Evolutionary conservation across 37 sponge, comb jelly and placozoan genomes (phyloP), one percentile per base, ranked within the genome.

Genomic region (Spongilla lacustris): DNA sequence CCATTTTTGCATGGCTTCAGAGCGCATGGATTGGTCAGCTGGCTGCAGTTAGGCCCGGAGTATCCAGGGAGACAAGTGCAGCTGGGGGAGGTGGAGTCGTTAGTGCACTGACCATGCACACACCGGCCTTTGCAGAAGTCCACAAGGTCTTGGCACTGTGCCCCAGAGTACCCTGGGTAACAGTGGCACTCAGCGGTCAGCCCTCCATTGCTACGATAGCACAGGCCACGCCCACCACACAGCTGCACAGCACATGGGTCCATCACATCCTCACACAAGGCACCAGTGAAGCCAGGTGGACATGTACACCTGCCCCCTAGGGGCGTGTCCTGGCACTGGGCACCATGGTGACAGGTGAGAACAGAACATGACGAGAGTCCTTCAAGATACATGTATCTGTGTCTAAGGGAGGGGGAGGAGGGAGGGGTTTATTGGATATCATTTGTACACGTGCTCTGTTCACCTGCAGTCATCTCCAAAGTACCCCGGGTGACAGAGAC

Each of bases 381-480:
- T 21, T 73, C 32, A 19, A 37, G 28, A 34, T 89, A n/a, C n/a
- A n/a, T n/a, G n/a, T n/a, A 81, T 66, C 25, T 25, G 24, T 34
- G 74, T 21, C 89, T 89, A 72, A 27, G n/a, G 71, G 17, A 48
- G 30, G 11, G 72, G n/a, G 79, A 70, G 25, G 31, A n/a, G 48
- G 12, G 38, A 8, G 48, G 4, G 30, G 38, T n/a, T n/a, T n/a
- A n/a, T n/a, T n/a, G n/a, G n/a, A n/a, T n/a, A n/a, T n/a, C n/a
- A n/a, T n/a, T n/a, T n/a, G n/a, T n/a, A n/a, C n/a, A n/a, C n/a
- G n/a, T 24, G 28, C 8, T 10, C n/a, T 22, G 9, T 66, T 35
- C 34, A 89, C 89, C 84, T 83, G 87, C 91, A 91, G 78, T 91
- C 91, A 67, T 86, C 69, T 0, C 91, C 91, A 73, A 75, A 82